These are phyloP conservation scores for Aleiodes alternator DNA, from an alignment of 2,888 invertebrate species.

Conservation along the genomic window DNA sequence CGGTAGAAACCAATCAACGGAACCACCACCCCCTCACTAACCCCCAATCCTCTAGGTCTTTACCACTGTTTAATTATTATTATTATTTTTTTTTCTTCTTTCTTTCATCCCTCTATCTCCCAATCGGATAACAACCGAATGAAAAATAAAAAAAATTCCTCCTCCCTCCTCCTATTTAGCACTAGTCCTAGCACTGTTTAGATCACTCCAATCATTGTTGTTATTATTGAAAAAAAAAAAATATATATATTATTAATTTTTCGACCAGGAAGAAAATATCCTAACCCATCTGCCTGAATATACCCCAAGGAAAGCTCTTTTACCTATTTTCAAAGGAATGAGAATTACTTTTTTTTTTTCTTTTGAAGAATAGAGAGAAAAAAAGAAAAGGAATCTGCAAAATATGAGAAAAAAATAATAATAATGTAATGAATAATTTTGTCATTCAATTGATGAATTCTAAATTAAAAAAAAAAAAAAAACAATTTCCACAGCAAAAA, in stretches of 20 bases:
- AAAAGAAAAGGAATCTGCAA: background rate
- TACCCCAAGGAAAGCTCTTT: constrained; percentile 12
- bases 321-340: background rate
- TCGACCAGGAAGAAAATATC: constrained; percentile 53
- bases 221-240: constrained; percentile 68
- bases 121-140: constrained; percentile 48
- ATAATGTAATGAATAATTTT: too few species aligned
- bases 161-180: constrained; percentile 65
- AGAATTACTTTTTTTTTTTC: background rate
- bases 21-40: constrained; percentile 76
- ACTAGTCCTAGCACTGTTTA: constrained; percentile 76
- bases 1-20: constrained; percentile 76
- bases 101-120: constrained; percentile 67
- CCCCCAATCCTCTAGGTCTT: constrained; percentile 60
- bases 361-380: background rate
- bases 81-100: constrained; percentile 2
- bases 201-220: constrained; percentile 74
- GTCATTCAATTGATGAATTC: too few species aligned
- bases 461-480: too few species aligned
- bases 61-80: constrained; percentile 44
- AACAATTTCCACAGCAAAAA: too few species aligned
- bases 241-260: constrained; percentile 72
- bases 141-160: constrained; percentile 45
- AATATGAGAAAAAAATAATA: too few species aligned
- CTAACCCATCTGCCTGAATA: constrained; percentile 44